These are phyloP conservation scores for Tympanoctomys barrerae DNA, from an alignment of 2,797 vertebrate species.

Conservation along the genomic window DNA sequence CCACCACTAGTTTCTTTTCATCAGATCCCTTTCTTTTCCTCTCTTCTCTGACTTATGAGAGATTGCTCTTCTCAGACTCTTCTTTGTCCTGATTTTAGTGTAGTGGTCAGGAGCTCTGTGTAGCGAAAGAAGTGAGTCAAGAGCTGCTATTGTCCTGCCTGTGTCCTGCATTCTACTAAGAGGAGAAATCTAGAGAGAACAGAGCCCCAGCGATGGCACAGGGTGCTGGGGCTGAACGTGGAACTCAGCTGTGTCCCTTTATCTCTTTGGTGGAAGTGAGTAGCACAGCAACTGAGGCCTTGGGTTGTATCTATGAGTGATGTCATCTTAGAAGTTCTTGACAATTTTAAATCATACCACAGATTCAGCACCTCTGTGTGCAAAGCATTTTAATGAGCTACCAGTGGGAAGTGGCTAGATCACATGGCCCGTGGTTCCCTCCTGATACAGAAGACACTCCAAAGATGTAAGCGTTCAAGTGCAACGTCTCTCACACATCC, in stretches of 20 bases:
- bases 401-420: background rate
- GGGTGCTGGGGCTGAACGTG: background rate
- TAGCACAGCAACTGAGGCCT: fast-evolving
- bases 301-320: background rate
- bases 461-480: background rate
- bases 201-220: background rate
- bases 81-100: slow-evolving; percentile 70
- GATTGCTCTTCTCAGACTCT: slow-evolving; percentile 77
- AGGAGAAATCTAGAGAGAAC: background rate
- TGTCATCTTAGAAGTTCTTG: background rate
- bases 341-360: background rate
- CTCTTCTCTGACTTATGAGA: slow-evolving; percentile 76
- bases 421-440: background rate
- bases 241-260: background rate
- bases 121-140: background rate
- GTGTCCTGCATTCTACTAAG: background rate
- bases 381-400: background rate
- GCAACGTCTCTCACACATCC: background rate
- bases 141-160: background rate
- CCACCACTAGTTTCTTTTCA: slow-evolving; percentile 81
- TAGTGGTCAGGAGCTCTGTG: background rate
- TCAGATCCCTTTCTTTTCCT: slow-evolving; percentile 75
- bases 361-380: background rate
- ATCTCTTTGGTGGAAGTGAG: background rate
- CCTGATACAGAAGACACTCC: background rate